A percentile compares a stretch with the other conserved stretches of the same genome.
These are phyloP conservation scores for Hyla sarda DNA, from an alignment of 2,113 vertebrate species.

Conservation along the genomic window DNA sequence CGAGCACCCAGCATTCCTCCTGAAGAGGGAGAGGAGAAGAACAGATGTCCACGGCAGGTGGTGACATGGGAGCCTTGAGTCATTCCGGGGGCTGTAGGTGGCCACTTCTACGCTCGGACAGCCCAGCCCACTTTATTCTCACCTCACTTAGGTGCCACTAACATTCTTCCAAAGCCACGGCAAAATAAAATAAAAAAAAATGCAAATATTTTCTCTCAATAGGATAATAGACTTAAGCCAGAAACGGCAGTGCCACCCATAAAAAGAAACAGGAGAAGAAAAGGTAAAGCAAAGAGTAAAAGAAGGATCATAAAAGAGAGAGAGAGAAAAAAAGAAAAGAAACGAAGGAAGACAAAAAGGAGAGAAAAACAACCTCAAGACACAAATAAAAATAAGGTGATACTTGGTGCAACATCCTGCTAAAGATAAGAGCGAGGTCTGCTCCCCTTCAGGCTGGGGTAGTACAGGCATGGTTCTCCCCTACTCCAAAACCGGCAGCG, in stretches of 20 bases:
- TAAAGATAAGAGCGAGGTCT: constrained; percentile 65
- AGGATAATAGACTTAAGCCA: constrained; percentile 64
- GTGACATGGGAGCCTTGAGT: constrained; percentile 29
- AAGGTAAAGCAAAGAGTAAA: constrained; percentile 57
- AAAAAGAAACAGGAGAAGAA: constrained; percentile 63
- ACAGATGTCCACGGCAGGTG: constrained; percentile 61
- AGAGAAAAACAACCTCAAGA: constrained; percentile 64
- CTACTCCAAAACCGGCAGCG: constrained; percentile 36
- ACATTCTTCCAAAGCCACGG: constrained; percentile 52
- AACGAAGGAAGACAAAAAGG: constrained; percentile 52
- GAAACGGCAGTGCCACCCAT: constrained; percentile 76
- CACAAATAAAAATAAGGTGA: constrained; percentile 70
- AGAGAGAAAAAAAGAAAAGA: constrained; percentile 30
- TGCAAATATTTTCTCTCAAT: constrained; percentile 50
- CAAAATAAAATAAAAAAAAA: constrained; percentile 49
- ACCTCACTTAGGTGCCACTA: constrained; percentile 35
- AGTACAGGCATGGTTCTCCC: constrained; percentile 36
- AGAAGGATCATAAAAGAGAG: background rate
- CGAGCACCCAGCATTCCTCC: constrained; percentile 74
- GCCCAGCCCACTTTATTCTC: constrained; percentile 21
- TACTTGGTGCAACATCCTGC: constrained; percentile 74
- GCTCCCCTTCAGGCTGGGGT: constrained; percentile 58
- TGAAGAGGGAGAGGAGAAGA: constrained; percentile 66
- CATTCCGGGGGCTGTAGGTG: constrained; percentile 34
- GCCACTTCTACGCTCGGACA: constrained; percentile 35